Percentiles rank a stretch among this genome's conserved stretches.
phyloP scores from a whole-genome alignment of 92 coral and sea anemone species.

The Zoanthus solanderi region DNA sequence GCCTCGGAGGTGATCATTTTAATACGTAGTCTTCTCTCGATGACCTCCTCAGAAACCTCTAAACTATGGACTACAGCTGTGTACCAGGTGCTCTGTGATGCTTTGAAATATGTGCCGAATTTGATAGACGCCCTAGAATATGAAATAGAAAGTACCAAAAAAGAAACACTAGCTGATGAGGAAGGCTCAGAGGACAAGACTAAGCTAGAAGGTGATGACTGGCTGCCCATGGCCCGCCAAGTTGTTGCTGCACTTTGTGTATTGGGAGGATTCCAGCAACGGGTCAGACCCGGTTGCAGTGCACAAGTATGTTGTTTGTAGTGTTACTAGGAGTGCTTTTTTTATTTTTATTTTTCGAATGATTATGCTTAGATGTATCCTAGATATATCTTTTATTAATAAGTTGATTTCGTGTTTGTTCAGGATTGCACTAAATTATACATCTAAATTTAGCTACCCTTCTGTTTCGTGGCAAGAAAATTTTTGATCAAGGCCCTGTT shows the following conservation, averaged over 20 bases:
- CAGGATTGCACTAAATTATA: too few relatives aligned
- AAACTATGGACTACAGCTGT: slow-evolving; percentile 90
- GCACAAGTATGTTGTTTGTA: slow-evolving; percentile 66
- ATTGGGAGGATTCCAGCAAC: slow-evolving; percentile 89
- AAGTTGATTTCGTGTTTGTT: too few relatives aligned
- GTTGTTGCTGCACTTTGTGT: slow-evolving; percentile 94
- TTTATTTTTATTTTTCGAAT: too few relatives aligned
- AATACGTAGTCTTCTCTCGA: slow-evolving; percentile 73
- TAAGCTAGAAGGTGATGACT: slow-evolving; percentile 51
- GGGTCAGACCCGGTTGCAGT: slow-evolving; percentile 75
- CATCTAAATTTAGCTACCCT: too few relatives aligned
- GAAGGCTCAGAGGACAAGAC: slow-evolving; percentile 57
- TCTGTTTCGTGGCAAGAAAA: too few relatives aligned
- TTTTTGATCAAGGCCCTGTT: too few relatives aligned
- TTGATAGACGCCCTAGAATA: slow-evolving; percentile 74
- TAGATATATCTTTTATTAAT: too few relatives aligned
- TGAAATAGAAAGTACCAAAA: slow-evolving; percentile 59
- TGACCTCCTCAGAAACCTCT: slow-evolving; percentile 70
- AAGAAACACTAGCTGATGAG: neutral
- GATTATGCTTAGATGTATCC: too few relatives aligned
- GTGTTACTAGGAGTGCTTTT: too few relatives aligned
- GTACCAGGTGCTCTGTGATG: slow-evolving; percentile 80
- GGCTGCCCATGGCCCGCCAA: slow-evolving; percentile 82
- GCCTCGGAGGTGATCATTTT: slow-evolving; percentile 97
- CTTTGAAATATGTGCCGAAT: slow-evolving; percentile 73